Conservation (phyloP, 1,140 invertebrate genomes). For the Cataglyphis hispanica region DNA sequence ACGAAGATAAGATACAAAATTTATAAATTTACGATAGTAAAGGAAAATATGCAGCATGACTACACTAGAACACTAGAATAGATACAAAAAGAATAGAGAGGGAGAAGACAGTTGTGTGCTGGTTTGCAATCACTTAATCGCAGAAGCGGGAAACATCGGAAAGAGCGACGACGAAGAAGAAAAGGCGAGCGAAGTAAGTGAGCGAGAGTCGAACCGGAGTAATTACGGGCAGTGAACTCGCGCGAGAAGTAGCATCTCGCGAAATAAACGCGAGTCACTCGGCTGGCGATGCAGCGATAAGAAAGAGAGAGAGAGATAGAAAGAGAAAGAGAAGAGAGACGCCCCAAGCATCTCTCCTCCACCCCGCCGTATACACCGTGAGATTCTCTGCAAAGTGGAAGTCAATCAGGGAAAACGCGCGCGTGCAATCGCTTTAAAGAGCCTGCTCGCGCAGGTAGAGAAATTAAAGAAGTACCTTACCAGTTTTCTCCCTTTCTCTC, state of each 20-base stretch:
- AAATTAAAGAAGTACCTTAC: conserved; percentile 62
- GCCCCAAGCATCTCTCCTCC: conserved; percentile 28
- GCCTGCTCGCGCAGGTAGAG: conserved; percentile 43
- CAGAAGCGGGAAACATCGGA: conserved; percentile 67
- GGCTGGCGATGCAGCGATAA: neutral
- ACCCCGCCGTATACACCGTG: conserved; percentile 15
- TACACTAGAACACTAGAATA: neutral
- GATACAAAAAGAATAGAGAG: neutral
- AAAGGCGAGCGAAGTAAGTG: conserved; percentile 43
- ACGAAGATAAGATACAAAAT: too few species aligned
- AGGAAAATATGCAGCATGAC: too few species aligned
- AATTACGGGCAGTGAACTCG: conserved; percentile 61
- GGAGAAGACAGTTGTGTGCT: conserved; percentile 45
- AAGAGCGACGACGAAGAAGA: conserved; percentile 53
- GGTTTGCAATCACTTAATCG: conserved; percentile 79
- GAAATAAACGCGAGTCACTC: conserved; percentile 35
- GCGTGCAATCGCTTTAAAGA: conserved; percentile 68
- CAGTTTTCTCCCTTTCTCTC: neutral
- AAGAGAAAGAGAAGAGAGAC: neutral
- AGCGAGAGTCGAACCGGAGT: conserved; percentile 60
- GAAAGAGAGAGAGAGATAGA: neutral
- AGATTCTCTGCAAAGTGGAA: conserved; percentile 53
- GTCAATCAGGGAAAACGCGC: conserved; percentile 57
- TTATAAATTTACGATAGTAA: too few species aligned
- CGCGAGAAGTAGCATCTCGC: conserved; percentile 31